phyloP scores from a whole-genome alignment of 2,888 invertebrate species.

The Scaptomyza reducta region DNA sequence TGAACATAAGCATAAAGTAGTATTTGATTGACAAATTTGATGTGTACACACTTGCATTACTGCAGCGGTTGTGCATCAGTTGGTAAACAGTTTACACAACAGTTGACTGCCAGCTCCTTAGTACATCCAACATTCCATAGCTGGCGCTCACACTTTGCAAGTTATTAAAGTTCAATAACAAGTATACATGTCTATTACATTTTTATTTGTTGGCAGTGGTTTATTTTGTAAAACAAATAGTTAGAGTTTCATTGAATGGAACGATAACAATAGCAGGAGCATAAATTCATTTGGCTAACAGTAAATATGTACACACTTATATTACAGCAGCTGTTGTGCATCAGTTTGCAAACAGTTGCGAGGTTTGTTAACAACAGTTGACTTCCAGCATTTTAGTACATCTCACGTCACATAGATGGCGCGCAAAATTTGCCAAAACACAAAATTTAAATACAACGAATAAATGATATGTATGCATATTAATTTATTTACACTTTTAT shows the following conservation, averaged over 20 bases:
- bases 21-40: background rate
- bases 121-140: no score
- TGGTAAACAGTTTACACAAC: no score
- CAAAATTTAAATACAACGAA: background rate
- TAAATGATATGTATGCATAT: background rate
- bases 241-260: no score
- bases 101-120: no score
- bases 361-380: background rate
- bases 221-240: background rate
- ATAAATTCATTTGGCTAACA: no score
- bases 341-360: conserved; percentile 1
- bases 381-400: background rate
- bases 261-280: no score
- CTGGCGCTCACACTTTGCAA: no score
- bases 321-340: background rate
- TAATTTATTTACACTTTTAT: conserved; percentile 4
- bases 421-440: background rate
- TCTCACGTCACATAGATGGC: conserved; percentile 5
- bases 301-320: background rate
- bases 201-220: no score
- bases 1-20: background rate
- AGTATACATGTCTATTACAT: no score
- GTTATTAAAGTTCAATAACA: no score
- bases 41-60: background rate
- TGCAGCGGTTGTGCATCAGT: background rate